Evolutionary conservation across 2,113 vertebrate genomes (phyloP).

Genomic region (Toxotes chatareus): DNA sequence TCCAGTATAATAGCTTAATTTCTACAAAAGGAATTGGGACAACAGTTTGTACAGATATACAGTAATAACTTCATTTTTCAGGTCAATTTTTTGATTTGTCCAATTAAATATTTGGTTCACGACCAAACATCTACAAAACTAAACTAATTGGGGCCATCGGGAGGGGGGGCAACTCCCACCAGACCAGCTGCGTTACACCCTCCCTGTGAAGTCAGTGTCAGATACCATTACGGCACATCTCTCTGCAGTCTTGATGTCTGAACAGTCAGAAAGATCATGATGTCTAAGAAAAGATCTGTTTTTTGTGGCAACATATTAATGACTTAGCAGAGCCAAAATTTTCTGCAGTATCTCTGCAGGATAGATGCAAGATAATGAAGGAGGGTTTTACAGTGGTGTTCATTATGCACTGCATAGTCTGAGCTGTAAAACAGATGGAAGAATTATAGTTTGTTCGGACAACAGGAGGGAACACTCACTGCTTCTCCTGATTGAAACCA

Average conservation of each 20-base stretch:
- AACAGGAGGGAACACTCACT: slow-evolving; percentile 19
- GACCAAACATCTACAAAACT: too few species aligned
- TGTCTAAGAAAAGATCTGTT: not conserved
- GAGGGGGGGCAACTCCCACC: too few species aligned
- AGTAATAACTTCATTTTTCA: too few species aligned
- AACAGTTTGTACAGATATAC: too few species aligned
- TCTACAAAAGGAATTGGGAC: too few species aligned
- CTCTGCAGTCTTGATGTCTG: too few species aligned
- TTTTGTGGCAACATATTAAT: not conserved
- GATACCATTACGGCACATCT: not conserved
- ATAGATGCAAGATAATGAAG: not conserved
- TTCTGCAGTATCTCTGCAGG: not conserved
- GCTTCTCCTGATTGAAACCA: slow-evolving; percentile 57
- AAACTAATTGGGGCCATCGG: too few species aligned
- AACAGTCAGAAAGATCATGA: too few species aligned
- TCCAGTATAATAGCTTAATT: too few species aligned
- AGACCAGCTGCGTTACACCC: not conserved
- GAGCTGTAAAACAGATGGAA: slow-evolving; percentile 34
- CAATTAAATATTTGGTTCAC: too few species aligned
- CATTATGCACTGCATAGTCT: not conserved
- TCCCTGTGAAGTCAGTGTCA: not conserved
- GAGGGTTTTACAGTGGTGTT: not conserved
- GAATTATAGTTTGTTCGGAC: slow-evolving; percentile 34
- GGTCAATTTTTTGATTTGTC: too few species aligned
- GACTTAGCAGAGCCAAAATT: not conserved